These are phyloP conservation scores for Rhopalosiphum padi DNA, from an alignment of 1,140 invertebrate genomes.

Conservation along the genomic window DNA sequence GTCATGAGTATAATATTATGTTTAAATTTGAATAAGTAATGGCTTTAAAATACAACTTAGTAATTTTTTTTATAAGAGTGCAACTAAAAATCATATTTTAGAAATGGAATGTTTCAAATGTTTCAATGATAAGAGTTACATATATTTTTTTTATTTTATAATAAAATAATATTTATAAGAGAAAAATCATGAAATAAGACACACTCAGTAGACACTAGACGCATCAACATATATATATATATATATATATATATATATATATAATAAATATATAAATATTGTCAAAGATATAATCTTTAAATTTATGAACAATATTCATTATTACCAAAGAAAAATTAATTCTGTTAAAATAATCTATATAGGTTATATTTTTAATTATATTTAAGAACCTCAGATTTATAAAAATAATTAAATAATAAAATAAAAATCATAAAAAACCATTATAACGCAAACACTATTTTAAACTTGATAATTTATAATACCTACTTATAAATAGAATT, in stretches of 20 bases:
- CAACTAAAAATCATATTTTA: background rate
- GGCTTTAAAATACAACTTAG: background rate
- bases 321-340: background rate
- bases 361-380: background rate
- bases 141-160: background rate
- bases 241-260: too few relatives aligned
- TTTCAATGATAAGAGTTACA: background rate
- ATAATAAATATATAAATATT: background rate
- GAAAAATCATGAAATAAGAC: background rate
- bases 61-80: background rate
- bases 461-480: background rate
- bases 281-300: background rate
- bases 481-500: background rate
- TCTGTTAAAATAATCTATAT: background rate
- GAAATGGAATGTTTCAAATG: background rate
- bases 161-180: background rate
- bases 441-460: background rate
- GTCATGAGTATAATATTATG: background rate
- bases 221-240: background rate
- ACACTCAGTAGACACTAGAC: background rate
- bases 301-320: background rate
- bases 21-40: background rate
- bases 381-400: background rate
- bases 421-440: background rate
- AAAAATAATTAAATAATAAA: background rate